Evolutionary conservation across 2,113 vertebrate genomes (phyloP).

Genomic region (Tringa solitaria): DNA sequence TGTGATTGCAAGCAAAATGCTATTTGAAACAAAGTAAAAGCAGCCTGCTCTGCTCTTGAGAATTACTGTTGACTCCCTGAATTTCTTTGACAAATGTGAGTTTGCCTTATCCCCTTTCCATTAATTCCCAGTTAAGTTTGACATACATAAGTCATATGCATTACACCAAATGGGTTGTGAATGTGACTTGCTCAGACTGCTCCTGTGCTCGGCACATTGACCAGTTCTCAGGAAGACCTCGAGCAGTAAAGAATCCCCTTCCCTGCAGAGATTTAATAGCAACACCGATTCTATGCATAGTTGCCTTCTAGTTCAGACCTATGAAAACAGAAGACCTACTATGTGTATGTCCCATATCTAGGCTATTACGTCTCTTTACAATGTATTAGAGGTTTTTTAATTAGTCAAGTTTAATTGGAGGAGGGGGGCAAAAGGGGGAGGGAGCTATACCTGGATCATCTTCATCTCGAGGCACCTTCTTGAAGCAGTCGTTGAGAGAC

Average conservation of each 20-base stretch:
- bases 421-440: rapidly evolving
- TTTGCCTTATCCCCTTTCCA: not conserved
- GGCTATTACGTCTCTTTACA: not conserved
- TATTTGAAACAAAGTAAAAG: not conserved
- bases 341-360: not conserved
- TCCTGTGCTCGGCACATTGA: not conserved
- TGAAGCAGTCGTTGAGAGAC: slow-evolving; percentile 95
- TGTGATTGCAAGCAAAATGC: not conserved
- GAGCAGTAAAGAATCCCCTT: not conserved
- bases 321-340: not conserved
- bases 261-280: not conserved
- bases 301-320: not conserved
- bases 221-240: not conserved
- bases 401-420: not conserved
- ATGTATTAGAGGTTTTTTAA: not conserved
- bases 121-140: not conserved
- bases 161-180: not conserved
- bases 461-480: slow-evolving; percentile 96
- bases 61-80: not conserved
- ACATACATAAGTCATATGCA: not conserved
- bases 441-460: slow-evolving; percentile 89
- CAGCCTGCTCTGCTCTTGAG: not conserved
- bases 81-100: not conserved
- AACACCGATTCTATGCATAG: not conserved
- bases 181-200: not conserved